Evolutionary conservation across 2,113 vertebrate genomes (phyloP).

Genomic region (Etheostoma spectabile): DNA sequence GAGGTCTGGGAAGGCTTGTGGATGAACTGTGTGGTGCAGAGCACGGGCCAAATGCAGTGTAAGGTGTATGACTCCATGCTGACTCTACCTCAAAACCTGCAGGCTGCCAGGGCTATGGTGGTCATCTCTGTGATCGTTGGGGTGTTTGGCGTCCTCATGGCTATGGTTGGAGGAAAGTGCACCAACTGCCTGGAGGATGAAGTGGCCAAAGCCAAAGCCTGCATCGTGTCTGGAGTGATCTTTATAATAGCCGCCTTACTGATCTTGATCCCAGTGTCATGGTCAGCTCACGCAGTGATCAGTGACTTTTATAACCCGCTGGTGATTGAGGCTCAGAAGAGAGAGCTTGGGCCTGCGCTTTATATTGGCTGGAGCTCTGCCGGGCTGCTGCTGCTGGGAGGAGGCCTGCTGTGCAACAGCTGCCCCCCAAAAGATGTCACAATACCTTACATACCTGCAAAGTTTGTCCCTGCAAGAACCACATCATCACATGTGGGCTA

Average conservation of each 20-base stretch:
- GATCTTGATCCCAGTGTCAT: conserved; percentile 83
- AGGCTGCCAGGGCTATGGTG: conserved; percentile 84
- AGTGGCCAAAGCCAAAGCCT: conserved; percentile 81
- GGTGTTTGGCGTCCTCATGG: conserved; percentile 81
- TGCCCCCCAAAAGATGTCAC: conserved; percentile 76
- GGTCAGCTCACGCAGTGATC: conserved; percentile 83
- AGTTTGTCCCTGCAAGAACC: conserved; percentile 73
- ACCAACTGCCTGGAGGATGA: conserved; percentile 86
- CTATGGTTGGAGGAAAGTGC: conserved; percentile 83
- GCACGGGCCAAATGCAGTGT: conserved; percentile 88
- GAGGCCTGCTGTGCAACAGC: conserved; percentile 84
- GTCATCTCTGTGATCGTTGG: conserved; percentile 82
- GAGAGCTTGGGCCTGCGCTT: conserved; percentile 83
- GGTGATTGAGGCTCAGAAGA: conserved; percentile 72
- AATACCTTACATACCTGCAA: conserved; percentile 68
- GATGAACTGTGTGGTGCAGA: conserved; percentile 87
- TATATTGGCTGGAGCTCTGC: conserved; percentile 84
- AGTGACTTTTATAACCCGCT: conserved; percentile 86
- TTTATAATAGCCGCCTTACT: conserved; percentile 81
- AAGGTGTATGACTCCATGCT: conserved; percentile 85
- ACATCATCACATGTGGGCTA: conserved; percentile 72
- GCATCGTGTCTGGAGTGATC: conserved; percentile 81
- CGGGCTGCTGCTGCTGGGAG: conserved; percentile 81
- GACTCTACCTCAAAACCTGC: conserved; percentile 82
- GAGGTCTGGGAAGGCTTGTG: conserved; percentile 85